Percentiles rank a stretch among this genome's conserved stretches.
These are phyloP conservation scores for Podabrus alpinus DNA, from an alignment of 2,888 invertebrate species.

Conservation along the genomic window DNA sequence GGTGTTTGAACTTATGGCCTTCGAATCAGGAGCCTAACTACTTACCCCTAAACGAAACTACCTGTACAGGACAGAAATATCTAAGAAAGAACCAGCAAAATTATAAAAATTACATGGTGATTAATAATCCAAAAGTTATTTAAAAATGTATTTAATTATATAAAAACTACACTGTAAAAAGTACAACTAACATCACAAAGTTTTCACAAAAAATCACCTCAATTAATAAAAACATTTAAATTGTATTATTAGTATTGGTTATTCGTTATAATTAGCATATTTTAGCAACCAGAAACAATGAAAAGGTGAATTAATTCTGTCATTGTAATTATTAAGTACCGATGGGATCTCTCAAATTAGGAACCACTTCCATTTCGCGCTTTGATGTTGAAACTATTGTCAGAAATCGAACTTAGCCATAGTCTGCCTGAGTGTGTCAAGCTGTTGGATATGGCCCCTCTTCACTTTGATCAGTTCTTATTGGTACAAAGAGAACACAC, in stretches of 20 bases:
- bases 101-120: background rate
- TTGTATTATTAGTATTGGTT: background rate
- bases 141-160: background rate
- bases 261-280: background rate
- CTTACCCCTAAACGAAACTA: too few species aligned
- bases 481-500: too few species aligned
- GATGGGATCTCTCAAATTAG: background rate
- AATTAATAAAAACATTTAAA: background rate
- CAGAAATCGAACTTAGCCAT: background rate
- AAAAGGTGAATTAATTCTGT: background rate
- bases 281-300: background rate
- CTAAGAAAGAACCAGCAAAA: background rate
- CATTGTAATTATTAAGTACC: background rate
- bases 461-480: background rate
- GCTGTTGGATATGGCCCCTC: background rate
- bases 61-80: too few species aligned
- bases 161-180: slow-evolving; percentile 20
- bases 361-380: background rate
- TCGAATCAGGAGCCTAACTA: too few species aligned
- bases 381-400: background rate
- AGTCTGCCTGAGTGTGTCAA: background rate
- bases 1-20: too few species aligned
- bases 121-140: background rate
- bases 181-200: slow-evolving; percentile 16
- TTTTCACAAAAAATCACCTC: slow-evolving; percentile 18